A percentile compares a stretch with the other conserved stretches of the same genome.
phyloP scores from a whole-genome alignment of 2,113 vertebrate species.

The Micronycteris hirsuta region DNA sequence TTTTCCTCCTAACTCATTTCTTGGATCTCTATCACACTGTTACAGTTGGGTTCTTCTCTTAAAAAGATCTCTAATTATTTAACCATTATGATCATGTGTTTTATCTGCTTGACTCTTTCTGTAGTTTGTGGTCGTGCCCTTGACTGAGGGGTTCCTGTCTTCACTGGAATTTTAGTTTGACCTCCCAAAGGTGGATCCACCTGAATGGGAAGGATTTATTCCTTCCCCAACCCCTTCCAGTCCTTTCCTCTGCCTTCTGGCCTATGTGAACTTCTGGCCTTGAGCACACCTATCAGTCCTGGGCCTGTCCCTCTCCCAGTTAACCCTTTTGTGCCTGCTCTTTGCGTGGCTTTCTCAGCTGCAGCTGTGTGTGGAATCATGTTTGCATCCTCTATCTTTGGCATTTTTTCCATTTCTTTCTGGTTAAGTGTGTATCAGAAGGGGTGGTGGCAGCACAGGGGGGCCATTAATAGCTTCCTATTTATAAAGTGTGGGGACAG shows the following conservation, averaged over 20 bases:
- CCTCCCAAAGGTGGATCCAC: not conserved
- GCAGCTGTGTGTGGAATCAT: not conserved
- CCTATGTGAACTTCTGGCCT: constrained; percentile 3
- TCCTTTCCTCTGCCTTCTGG: not conserved
- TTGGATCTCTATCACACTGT: not conserved
- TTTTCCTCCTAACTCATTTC: not conserved
- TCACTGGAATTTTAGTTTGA: not conserved
- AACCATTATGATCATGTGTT: not conserved
- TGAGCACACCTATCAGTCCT: constrained; percentile 31
- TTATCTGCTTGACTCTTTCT: constrained; percentile 17
- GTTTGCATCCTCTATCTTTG: not conserved
- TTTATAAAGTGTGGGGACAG: not conserved
- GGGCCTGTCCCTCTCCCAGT: not conserved
- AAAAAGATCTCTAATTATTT: not conserved
- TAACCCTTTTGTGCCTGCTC: not conserved
- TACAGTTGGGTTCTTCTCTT: not conserved
- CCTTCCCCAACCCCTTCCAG: not conserved
- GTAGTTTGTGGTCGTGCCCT: not conserved
- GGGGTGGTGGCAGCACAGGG: not conserved
- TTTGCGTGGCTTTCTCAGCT: not conserved
- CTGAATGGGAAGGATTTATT: not conserved
- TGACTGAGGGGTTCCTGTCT: not conserved
- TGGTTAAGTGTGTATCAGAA: not conserved
- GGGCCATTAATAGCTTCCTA: not conserved
- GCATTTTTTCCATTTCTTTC: not conserved